These are phyloP conservation scores for Lissocephala sabroskyi DNA, from an alignment of 2,888 invertebrate species.

Conservation along the genomic window DNA sequence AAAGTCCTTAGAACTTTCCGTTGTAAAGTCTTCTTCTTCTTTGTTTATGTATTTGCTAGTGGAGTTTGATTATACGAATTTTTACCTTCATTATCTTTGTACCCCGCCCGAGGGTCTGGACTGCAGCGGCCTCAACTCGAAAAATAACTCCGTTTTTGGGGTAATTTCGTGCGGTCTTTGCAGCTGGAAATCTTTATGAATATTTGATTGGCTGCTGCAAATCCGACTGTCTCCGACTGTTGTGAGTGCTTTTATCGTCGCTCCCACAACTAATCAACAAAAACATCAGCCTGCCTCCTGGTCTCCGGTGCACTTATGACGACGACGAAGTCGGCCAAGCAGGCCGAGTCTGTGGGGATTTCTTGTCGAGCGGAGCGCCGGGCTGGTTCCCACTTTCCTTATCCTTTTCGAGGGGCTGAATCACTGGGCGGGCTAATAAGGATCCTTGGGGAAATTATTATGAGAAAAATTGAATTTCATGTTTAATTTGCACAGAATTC, in stretches of 20 bases:
- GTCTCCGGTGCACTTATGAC: conserved; percentile 59
- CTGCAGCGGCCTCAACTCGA: too few species aligned
- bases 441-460: conserved; percentile 67
- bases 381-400: conserved; percentile 22
- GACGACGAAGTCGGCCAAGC: conserved; percentile 21
- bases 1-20: too few species aligned
- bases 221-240: too few species aligned
- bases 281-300: conserved; percentile 2
- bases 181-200: too few species aligned
- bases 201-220: conserved; percentile 31
- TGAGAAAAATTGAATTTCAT: conserved; percentile 63
- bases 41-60: too few species aligned
- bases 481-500: conserved; percentile 60
- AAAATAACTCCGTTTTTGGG: too few species aligned
- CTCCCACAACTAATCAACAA: conserved; percentile 38
- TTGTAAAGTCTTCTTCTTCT: too few species aligned
- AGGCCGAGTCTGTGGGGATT: not conserved
- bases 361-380: conserved; percentile 8
- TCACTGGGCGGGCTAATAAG: conserved; percentile 39
- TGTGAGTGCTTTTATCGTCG: conserved; percentile 1
- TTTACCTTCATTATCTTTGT: too few species aligned
- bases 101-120: too few species aligned
- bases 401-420: not conserved
- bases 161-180: too few species aligned
- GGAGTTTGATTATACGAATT: too few species aligned